phyloP scores from a whole-genome alignment of 2,888 invertebrate species.

The Acanthosepion esculentum region DNA sequence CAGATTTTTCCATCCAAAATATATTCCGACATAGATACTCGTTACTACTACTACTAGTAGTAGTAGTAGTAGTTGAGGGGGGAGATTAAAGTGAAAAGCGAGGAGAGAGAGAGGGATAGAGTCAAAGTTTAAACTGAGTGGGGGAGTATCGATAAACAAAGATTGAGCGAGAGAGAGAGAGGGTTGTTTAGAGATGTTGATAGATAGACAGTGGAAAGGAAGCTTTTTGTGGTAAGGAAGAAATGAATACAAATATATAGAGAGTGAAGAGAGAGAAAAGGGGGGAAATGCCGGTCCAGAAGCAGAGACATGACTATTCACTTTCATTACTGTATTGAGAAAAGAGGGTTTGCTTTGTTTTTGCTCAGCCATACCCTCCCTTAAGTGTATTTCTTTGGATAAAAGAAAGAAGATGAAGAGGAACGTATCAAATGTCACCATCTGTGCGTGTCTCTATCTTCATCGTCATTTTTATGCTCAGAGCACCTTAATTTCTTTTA shows the following conservation, averaged over 20 bases:
- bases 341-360: no score
- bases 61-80: background rate
- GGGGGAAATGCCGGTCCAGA: no score
- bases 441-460: background rate
- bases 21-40: no score
- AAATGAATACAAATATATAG: background rate
- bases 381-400: no score
- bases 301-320: no score
- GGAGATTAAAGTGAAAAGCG: background rate
- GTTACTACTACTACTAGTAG: background rate
- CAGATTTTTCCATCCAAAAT: no score
- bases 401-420: no score
- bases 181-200: background rate
- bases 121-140: background rate
- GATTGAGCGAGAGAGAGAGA: background rate
- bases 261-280: background rate
- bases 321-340: no score
- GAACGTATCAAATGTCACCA: background rate
- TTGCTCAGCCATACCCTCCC: no score
- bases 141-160: background rate
- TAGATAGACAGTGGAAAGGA: background rate
- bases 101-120: background rate
- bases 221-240: no score
- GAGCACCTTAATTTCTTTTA: background rate
- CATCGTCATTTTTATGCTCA: background rate